A percentile compares a stretch with the other conserved stretches of the same genome.
These are phyloP conservation scores for Acanthisitta chloris DNA, from an alignment of 2,113 vertebrate genomes.

Conservation along the genomic window DNA sequence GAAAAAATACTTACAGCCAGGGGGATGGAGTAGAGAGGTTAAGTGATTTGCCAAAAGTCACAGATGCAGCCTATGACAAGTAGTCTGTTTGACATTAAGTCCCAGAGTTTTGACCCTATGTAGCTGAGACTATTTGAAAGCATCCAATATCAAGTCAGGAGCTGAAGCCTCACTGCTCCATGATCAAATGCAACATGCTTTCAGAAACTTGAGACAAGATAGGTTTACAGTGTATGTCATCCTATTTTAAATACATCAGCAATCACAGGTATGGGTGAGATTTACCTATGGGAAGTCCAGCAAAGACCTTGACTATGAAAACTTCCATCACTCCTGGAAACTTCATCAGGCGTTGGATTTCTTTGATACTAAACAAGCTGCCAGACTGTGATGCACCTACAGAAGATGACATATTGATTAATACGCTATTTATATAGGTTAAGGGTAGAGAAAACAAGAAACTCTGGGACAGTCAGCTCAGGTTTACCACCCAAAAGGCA, in stretches of 20 bases:
- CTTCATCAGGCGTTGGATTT: conserved; percentile 83
- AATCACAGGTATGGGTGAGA: background rate
- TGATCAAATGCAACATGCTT: background rate
- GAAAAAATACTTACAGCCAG: background rate
- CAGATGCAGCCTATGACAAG: background rate
- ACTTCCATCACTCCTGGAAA: conserved; percentile 80
- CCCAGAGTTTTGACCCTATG: background rate
- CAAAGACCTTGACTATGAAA: conserved; percentile 85
- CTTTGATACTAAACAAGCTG: conserved; percentile 82
- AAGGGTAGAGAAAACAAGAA: background rate
- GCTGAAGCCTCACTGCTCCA: background rate
- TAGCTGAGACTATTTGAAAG: background rate
- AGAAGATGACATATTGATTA: background rate
- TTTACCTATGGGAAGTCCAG: conserved; percentile 87
- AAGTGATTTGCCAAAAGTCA: background rate
- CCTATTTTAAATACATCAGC: background rate
- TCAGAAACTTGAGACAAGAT: background rate
- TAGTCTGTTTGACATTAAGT: background rate
- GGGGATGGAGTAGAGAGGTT: background rate
- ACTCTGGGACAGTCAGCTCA: background rate
- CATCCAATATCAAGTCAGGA: background rate
- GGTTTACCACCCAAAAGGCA: background rate
- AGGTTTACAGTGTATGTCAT: background rate
- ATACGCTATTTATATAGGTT: background rate
- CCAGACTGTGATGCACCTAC: conserved; percentile 40